Percentiles rank a stretch among this genome's conserved stretches.
Evolutionary conservation across 1,140 invertebrate species (phyloP).

Genomic region (Oreohelix idahoensis): DNA sequence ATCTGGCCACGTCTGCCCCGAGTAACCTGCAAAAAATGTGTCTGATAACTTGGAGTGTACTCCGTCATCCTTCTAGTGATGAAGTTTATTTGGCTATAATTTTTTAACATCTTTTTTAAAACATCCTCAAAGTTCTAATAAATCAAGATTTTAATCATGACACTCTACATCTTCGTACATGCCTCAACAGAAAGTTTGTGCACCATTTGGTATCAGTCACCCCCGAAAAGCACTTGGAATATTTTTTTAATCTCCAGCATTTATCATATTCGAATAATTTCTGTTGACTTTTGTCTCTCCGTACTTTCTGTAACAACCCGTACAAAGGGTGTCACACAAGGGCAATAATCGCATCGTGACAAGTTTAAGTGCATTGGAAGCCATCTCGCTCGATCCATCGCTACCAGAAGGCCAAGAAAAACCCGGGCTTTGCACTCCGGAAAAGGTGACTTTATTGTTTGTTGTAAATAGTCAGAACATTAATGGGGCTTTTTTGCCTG

Average conservation of each 20-base stretch:
- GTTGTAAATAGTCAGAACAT: constrained; percentile 13
- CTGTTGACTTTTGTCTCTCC: background rate
- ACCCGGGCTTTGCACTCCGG: background rate
- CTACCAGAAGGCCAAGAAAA: background rate
- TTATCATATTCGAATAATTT: background rate
- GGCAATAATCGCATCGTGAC: constrained; percentile 8
- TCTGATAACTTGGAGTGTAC: no score
- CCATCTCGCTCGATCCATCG: background rate
- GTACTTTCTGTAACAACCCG: background rate
- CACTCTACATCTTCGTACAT: no score
- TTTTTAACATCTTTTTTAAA: no score
- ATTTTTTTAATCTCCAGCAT: background rate
- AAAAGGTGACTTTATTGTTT: background rate
- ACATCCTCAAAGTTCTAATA: no score
- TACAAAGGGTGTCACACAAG: background rate
- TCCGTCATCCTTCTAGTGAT: no score
- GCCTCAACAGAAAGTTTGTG: background rate
- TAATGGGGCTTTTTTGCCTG: constrained; percentile 8
- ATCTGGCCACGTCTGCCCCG: no score
- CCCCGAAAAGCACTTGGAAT: background rate
- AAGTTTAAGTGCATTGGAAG: constrained; percentile 12
- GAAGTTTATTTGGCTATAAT: no score
- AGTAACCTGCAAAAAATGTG: no score
- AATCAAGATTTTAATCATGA: no score
- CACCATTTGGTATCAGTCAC: background rate